Conservation (phyloP, 2,113 vertebrate genomes). For the Onychostruthus taczanowskii region DNA sequence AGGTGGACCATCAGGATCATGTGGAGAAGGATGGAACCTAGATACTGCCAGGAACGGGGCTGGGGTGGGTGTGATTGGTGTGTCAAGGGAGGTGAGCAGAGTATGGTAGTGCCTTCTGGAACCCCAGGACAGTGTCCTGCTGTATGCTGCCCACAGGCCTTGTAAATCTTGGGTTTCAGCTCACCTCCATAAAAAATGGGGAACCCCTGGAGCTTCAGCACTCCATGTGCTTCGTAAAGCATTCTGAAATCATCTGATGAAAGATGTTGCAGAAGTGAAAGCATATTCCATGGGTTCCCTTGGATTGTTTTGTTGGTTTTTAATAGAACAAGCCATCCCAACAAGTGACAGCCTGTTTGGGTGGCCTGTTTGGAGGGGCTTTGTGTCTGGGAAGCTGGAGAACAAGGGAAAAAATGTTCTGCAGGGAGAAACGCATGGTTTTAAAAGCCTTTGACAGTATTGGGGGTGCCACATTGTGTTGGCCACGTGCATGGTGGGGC, state of each 20-base stretch:
- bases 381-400: slow-evolving; percentile 11
- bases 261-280: not conserved
- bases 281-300: not conserved
- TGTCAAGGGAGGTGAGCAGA: not conserved
- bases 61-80: not conserved
- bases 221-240: not conserved
- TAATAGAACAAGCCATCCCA: not conserved
- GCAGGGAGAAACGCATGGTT: not conserved
- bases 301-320: not conserved
- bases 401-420: not conserved
- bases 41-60: not conserved
- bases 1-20: not conserved
- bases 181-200: not conserved
- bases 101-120: not conserved
- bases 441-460: not conserved
- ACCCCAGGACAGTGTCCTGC: not conserved
- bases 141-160: not conserved
- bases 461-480: not conserved
- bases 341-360: not conserved
- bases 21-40: not conserved
- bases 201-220: not conserved
- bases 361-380: not conserved
- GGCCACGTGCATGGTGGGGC: not conserved
- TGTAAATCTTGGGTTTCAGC: not conserved
- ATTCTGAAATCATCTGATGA: rapidly evolving